phyloP scores from a whole-genome alignment of 2,888 invertebrate genomes.

The Caenorhabditis macrosperma region DNA sequence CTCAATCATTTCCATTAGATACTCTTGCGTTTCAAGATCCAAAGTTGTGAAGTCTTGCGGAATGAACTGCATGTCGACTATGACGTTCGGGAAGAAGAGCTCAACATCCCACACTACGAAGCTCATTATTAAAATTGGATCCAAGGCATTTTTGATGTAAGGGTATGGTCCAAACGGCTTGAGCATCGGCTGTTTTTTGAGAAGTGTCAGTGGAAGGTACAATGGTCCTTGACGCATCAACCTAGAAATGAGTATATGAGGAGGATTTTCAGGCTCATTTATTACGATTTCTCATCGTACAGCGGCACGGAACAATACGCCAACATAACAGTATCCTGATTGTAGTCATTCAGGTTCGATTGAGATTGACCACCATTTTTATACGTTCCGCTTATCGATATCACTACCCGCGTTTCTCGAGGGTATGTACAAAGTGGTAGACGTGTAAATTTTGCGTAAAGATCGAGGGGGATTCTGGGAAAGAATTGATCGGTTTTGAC shows the following conservation, averaged over 20 bases:
- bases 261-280: too few species aligned
- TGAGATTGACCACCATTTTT: conserved; percentile 9
- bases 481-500: conserved; percentile 64
- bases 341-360: neutral
- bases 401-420: conserved; percentile 64
- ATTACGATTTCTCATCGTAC: conserved; percentile 73
- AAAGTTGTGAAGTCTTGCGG: conserved; percentile 78
- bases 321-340: conserved; percentile 52
- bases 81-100: conserved; percentile 72
- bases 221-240: conserved; percentile 66
- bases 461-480: conserved; percentile 66
- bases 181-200: conserved; percentile 62
- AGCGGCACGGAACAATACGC: conserved; percentile 74
- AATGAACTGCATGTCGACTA: conserved; percentile 55
- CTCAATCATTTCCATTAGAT: conserved; percentile 80
- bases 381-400: conserved; percentile 52
- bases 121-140: conserved; percentile 73
- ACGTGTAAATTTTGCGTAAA: conserved; percentile 69
- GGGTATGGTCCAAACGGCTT: conserved; percentile 77
- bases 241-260: conserved; percentile 43
- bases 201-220: conserved; percentile 61
- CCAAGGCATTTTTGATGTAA: conserved; percentile 67
- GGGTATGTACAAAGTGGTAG: conserved; percentile 60
- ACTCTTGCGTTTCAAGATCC: conserved; percentile 80
- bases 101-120: conserved; percentile 70